A percentile compares a stretch with the other conserved stretches of the same genome.
Evolutionary conservation across 2,113 vertebrate species (phyloP).

Genomic region (Polypterus senegalus): DNA sequence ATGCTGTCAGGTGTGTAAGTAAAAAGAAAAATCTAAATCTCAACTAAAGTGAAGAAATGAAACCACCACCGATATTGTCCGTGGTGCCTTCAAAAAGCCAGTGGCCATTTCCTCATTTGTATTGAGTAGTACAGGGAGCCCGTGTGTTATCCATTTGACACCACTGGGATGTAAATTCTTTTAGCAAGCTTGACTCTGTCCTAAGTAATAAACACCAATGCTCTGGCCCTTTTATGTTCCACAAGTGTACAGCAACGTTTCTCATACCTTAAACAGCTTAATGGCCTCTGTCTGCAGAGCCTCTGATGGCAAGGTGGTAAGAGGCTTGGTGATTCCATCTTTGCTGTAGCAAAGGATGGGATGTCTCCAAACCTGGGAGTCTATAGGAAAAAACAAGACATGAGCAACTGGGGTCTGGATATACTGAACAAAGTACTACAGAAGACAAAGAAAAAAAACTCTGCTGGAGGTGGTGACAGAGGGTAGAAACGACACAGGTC

Average conservation of each 20-base stretch:
- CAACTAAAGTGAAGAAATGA: no score
- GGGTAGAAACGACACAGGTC: background rate
- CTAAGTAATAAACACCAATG: no score
- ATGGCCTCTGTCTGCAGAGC: slow-evolving; percentile 92
- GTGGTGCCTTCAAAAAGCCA: no score
- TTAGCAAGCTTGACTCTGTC: no score
- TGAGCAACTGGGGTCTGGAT: background rate
- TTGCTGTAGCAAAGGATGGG: slow-evolving; percentile 86
- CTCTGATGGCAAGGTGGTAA: slow-evolving; percentile 87
- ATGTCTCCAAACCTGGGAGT: slow-evolving; percentile 81
- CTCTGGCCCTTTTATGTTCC: no score
- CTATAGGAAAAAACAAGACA: slow-evolving; percentile 32
- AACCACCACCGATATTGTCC: no score
- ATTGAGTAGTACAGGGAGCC: no score
- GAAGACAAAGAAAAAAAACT: background rate
- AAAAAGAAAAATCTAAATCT: no score
- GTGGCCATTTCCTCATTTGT: no score
- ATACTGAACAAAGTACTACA: background rate
- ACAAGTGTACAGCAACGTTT: background rate
- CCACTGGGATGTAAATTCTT: no score
- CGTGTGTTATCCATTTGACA: no score
- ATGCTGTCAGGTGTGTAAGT: no score
- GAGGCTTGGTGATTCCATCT: slow-evolving; percentile 75
- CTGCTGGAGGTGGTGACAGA: background rate
- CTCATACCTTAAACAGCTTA: slow-evolving; percentile 88